These are phyloP conservation scores for Volucella inflata DNA, from an alignment of 2,888 invertebrate species.

Conservation along the genomic window DNA sequence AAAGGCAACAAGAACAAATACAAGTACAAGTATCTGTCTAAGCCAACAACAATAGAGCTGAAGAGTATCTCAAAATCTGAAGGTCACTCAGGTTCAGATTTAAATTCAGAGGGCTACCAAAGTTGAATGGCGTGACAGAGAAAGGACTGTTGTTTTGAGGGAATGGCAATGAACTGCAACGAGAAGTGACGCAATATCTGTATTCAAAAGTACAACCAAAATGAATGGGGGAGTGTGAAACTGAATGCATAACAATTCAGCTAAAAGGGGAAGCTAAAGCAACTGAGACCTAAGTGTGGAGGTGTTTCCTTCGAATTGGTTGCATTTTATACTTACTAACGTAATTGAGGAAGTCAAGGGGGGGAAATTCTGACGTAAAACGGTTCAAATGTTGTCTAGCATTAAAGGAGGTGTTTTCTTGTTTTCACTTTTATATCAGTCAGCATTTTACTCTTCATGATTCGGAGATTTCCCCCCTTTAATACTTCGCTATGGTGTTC, in stretches of 20 bases:
- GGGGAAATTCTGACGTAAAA: background rate
- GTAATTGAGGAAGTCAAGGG: constrained; percentile 28
- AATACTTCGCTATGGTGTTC: too few relatives aligned
- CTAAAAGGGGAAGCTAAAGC: constrained; percentile 26
- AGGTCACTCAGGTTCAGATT: constrained; percentile 1
- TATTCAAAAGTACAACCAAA: constrained; percentile 20
- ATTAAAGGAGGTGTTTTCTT: background rate
- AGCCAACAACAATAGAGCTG: constrained; percentile 11
- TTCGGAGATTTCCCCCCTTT: too few relatives aligned
- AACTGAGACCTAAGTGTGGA: constrained; percentile 30
- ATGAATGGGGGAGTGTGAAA: constrained; percentile 44
- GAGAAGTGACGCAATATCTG: constrained; percentile 44
- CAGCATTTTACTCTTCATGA: too few relatives aligned
- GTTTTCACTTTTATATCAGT: background rate
- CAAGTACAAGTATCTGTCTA: background rate
- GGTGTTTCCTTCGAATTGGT: constrained; percentile 48
- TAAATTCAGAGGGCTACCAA: constrained; percentile 28
- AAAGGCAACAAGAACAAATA: background rate
- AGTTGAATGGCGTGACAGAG: constrained; percentile 46
- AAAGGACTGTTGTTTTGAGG: constrained; percentile 45
- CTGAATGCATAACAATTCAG: constrained; percentile 34
- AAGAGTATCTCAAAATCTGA: constrained; percentile 20
- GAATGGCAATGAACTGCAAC: constrained; percentile 70
- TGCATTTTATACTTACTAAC: constrained; percentile 37
- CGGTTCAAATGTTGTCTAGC: background rate